Percentiles rank a stretch among this genome's conserved stretches.
Conservation (phyloP, 2,113 vertebrate genomes). For the Campylomormyrus tamandua region DNA sequence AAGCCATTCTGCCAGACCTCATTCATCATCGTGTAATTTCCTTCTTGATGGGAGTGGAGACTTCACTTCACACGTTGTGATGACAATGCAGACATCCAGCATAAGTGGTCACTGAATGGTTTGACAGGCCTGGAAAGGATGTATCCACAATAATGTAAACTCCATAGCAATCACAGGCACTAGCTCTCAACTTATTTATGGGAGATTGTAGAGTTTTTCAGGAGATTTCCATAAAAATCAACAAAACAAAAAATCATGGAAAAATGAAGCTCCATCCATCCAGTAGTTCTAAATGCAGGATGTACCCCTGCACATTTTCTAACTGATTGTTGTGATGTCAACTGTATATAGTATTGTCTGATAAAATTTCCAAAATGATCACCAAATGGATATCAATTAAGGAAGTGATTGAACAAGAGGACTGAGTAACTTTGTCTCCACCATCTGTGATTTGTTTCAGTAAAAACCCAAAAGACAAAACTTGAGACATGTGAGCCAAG, state of each 20-base stretch:
- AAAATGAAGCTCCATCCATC: neutral
- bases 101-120: neutral
- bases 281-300: neutral
- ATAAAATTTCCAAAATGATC: slow-evolving; percentile 10
- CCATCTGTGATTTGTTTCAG: slow-evolving; percentile 13
- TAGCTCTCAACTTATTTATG: neutral
- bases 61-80: neutral
- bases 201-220: neutral
- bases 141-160: neutral
- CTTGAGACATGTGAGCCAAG: slow-evolving; percentile 8
- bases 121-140: neutral
- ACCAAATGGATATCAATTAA: slow-evolving; percentile 7
- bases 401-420: neutral
- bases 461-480: neutral
- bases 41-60: neutral
- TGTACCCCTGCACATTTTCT: neutral
- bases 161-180: neutral
- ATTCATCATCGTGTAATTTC: neutral
- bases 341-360: neutral
- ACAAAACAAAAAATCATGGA: neutral
- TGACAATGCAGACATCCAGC: neutral
- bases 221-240: neutral
- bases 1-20: neutral
- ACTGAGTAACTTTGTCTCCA: neutral
- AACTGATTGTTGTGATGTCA: neutral